These are phyloP conservation scores for Apteryx mantelli DNA, from an alignment of 2,113 vertebrate species.

Conservation along the genomic window DNA sequence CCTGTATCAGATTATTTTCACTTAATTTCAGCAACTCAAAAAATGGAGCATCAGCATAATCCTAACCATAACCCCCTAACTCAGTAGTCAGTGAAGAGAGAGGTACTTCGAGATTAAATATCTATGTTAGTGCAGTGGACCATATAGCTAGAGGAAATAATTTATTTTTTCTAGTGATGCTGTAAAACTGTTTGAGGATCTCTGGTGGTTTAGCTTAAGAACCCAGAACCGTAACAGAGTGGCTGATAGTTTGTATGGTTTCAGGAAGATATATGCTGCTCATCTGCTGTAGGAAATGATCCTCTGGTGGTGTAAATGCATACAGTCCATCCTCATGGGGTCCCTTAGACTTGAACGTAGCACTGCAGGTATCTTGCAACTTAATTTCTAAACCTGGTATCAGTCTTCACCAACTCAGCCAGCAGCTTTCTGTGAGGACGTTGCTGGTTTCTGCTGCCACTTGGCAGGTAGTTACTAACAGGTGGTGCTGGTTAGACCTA, in stretches of 20 bases:
- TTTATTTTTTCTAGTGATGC: no score
- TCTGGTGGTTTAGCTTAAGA: no score
- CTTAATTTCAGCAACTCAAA: neutral
- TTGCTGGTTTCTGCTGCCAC: neutral
- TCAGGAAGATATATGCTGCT: no score
- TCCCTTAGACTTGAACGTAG: neutral
- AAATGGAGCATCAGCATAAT: neutral
- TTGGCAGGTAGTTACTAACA: neutral
- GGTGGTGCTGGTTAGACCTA: neutral
- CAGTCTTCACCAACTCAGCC: neutral
- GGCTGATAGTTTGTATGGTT: no score
- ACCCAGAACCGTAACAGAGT: no score
- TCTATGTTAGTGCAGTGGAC: neutral
- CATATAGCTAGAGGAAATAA: no score
- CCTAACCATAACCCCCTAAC: neutral
- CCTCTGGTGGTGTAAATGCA: no score
- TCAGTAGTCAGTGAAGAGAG: neutral
- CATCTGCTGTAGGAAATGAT: no score
- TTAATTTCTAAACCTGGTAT: neutral
- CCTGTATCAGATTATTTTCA: neutral
- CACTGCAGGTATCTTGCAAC: neutral
- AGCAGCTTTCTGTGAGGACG: neutral
- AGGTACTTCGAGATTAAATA: neutral
- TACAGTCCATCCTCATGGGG: no score
- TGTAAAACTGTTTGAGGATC: no score